Evolutionary conservation across 1,140 invertebrate species (phyloP).

Genomic region (Ectropis grisescens): DNA sequence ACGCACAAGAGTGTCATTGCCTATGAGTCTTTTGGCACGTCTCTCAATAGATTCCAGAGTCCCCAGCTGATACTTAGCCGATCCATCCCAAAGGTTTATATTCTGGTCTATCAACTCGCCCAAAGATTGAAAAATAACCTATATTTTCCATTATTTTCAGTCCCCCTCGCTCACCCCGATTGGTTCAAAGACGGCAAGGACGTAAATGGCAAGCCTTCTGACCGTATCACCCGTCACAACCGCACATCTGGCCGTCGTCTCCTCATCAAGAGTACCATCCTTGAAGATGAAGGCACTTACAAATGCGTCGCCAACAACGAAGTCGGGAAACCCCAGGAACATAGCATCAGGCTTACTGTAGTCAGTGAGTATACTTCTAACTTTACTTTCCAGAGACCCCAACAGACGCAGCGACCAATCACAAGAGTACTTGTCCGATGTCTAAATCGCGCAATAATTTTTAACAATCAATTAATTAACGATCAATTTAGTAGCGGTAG

Average conservation of each 20-base stretch:
- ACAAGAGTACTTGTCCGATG: not conserved
- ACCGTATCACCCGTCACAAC: constrained; percentile 45
- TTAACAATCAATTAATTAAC: too few relatives aligned
- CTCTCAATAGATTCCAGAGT: too few relatives aligned
- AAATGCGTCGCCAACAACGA: constrained; percentile 91
- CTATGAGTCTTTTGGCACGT: too few relatives aligned
- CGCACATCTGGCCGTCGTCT: constrained; percentile 40
- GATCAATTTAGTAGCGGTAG: too few relatives aligned
- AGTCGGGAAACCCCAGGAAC: constrained; percentile 75
- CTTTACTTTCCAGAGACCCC: not conserved
- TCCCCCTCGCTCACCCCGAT: constrained; percentile 36
- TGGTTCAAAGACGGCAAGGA: constrained; percentile 42
- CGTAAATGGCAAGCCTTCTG: constrained; percentile 18
- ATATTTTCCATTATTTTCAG: constrained; percentile 8
- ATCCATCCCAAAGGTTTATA: too few relatives aligned
- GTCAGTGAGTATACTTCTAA: constrained; percentile 43
- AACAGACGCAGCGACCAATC: not conserved
- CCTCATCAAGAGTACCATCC: constrained; percentile 32
- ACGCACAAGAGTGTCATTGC: too few relatives aligned
- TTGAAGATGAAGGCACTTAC: constrained; percentile 85
- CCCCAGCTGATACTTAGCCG: too few relatives aligned
- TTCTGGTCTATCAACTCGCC: too few relatives aligned
- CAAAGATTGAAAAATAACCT: too few relatives aligned
- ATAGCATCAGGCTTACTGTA: constrained; percentile 33
- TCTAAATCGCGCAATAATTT: too few relatives aligned